Evolutionary conservation across 1,140 invertebrate species (phyloP).

Genomic region (Drosophila ficusphila): DNA sequence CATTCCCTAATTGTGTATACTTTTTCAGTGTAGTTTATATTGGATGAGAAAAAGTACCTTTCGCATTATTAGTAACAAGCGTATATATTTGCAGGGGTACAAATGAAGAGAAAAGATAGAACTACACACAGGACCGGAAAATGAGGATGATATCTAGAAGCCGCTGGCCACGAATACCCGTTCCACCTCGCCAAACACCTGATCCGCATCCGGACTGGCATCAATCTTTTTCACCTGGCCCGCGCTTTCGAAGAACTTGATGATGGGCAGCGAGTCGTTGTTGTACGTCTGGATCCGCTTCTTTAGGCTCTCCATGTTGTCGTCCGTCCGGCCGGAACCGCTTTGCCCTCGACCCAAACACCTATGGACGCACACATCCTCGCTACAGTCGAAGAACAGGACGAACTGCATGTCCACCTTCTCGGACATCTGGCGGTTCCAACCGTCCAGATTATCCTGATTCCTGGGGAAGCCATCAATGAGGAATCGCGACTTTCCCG

Average conservation of each 20-base stretch:
- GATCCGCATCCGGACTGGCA: conserved; percentile 87
- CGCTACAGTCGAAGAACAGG: conserved; percentile 95
- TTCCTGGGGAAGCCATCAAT: conserved; percentile 99
- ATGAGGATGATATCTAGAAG: conserved; percentile 45
- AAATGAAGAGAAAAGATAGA: conserved; percentile 14
- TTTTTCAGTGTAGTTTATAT: background rate
- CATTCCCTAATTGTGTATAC: background rate
- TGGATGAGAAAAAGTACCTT: background rate
- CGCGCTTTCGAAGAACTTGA: conserved; percentile 91
- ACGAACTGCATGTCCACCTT: conserved; percentile 95
- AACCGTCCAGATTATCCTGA: conserved; percentile 98
- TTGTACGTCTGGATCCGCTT: conserved; percentile 96
- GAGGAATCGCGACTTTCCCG: conserved; percentile 92
- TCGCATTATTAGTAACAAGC: conserved; percentile 48
- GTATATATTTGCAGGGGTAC: conserved; percentile 52
- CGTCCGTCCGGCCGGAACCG: conserved; percentile 96
- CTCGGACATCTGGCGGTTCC: conserved; percentile 93
- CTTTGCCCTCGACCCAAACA: conserved; percentile 94
- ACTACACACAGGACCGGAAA: conserved; percentile 28
- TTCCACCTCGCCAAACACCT: conserved; percentile 88
- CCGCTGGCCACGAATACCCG: conserved; percentile 58
- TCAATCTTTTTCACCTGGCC: conserved; percentile 92
- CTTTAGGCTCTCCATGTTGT: conserved; percentile 95
- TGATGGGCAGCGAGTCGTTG: conserved; percentile 96
- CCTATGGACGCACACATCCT: conserved; percentile 92